A percentile compares a stretch with the other conserved stretches of the same genome.
Evolutionary conservation across 2,888 invertebrate genomes (phyloP).

Genomic region (Acronicta leporina): DNA sequence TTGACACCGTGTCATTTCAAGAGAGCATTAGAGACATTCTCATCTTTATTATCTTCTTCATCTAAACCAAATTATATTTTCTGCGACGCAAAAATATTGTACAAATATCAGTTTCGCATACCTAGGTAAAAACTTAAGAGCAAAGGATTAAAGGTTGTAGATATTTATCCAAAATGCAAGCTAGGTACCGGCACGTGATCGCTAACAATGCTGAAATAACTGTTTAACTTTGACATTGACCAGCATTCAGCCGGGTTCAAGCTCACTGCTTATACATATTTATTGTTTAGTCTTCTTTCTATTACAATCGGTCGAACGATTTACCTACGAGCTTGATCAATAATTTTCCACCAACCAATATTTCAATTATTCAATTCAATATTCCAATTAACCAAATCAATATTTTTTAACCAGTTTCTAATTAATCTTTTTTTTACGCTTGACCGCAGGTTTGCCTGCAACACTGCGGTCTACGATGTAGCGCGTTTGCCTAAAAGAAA

Average conservation of each 20-base stretch:
- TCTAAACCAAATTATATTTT: not conserved
- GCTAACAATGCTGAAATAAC: conserved; percentile 41
- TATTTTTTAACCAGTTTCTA: conserved; percentile 1
- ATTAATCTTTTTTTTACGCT: conserved; percentile 2
- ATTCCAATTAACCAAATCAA: too few relatives aligned
- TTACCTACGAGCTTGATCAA: not conserved
- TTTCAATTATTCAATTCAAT: too few relatives aligned
- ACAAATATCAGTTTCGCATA: conserved; percentile 23
- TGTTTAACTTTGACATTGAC: conserved; percentile 51
- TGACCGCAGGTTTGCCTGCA: too few relatives aligned
- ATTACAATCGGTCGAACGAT: conserved; percentile 1
- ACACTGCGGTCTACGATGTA: too few relatives aligned
- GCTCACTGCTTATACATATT: conserved; percentile 28
- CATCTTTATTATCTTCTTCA: not conserved
- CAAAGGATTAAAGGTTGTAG: conserved; percentile 20
- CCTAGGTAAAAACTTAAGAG: not conserved
- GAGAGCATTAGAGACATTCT: not conserved
- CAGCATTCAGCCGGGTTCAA: conserved; percentile 42
- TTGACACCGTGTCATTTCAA: conserved; percentile 1
- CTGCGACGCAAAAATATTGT: conserved; percentile 11
- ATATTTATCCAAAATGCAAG: conserved; percentile 33
- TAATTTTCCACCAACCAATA: too few relatives aligned
- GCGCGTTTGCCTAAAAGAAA: too few relatives aligned
- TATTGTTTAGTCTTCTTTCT: conserved; percentile 8
- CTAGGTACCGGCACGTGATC: conserved; percentile 21